Percentiles rank a stretch among this genome's conserved stretches.
phyloP scores from a whole-genome alignment of 2,888 invertebrate genomes.

The Tridacna gigas region DNA sequence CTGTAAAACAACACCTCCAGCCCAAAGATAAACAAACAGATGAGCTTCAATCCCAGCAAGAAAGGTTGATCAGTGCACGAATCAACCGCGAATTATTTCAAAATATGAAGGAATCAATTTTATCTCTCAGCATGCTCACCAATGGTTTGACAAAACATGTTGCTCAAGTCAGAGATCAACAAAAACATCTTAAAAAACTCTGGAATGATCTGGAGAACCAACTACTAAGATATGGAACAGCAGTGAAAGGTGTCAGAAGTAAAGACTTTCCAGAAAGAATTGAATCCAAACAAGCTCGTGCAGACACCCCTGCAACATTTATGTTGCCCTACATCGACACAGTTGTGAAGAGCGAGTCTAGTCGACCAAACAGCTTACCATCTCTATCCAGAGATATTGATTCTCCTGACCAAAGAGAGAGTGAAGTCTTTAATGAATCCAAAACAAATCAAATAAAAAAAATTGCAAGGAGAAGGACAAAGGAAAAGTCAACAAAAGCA shows the following conservation, averaged over 20 bases:
- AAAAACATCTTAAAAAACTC: not conserved
- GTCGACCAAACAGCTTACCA: slow-evolving; percentile 21
- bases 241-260: not conserved
- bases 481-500: slow-evolving; percentile 24
- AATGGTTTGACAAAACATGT: slow-evolving; percentile 14
- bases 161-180: slow-evolving; percentile 8
- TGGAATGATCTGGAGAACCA: slow-evolving; percentile 13
- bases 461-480: slow-evolving; percentile 13
- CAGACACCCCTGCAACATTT: not conserved
- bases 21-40: not conserved
- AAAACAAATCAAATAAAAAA: slow-evolving; percentile 29
- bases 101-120: slow-evolving; percentile 30
- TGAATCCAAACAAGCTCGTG: not conserved
- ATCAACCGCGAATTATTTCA: slow-evolving; percentile 4
- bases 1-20: not conserved
- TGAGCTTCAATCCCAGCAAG: not conserved
- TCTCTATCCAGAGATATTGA: not conserved
- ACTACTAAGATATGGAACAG: not conserved
- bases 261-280: not conserved
- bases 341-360: not conserved
- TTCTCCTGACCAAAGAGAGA: slow-evolving; percentile 8
- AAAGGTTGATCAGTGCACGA: slow-evolving; percentile 1
- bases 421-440: slow-evolving; percentile 12
- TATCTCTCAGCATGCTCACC: slow-evolving; percentile 2
- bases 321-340: slow-evolving; percentile 3